phyloP scores from a whole-genome alignment of 2,797 vertebrate species.

The Hapalemur alaotrensis region DNA sequence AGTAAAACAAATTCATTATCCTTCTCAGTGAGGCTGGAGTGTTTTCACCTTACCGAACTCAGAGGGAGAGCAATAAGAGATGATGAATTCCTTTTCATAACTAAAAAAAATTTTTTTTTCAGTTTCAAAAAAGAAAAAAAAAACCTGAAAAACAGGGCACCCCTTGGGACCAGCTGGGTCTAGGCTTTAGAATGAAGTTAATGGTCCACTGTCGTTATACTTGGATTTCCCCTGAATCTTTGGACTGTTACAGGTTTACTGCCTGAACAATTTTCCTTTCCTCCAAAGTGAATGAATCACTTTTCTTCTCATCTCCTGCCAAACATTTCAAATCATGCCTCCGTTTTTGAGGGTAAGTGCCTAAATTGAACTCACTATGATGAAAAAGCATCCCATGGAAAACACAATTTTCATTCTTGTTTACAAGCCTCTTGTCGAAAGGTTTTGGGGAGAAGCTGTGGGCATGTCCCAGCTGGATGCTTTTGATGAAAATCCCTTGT shows the following conservation, averaged over 20 bases:
- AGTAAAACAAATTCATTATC: background rate
- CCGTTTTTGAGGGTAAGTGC: background rate
- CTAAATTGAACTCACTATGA: background rate
- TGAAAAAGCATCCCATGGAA: constrained; percentile 2
- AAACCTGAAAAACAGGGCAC: background rate
- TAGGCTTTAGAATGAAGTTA: background rate
- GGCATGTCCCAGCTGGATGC: background rate
- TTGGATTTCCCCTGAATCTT: background rate
- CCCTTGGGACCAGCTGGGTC: rapidly evolving
- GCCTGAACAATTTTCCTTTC: background rate
- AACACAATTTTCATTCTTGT: background rate
- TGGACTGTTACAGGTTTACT: background rate
- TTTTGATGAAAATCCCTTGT: background rate
- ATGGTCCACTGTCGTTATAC: background rate
- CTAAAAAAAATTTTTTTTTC: background rate
- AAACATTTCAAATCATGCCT: constrained; percentile 24
- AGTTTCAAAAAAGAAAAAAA: background rate
- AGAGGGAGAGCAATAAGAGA: background rate
- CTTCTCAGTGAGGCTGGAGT: background rate
- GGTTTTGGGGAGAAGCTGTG: background rate
- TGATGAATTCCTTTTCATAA: background rate
- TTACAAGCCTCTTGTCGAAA: background rate
- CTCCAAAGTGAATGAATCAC: constrained; percentile 58
- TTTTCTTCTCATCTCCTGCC: constrained; percentile 68
- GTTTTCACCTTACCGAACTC: background rate